Conservation (phyloP, 2,797 vertebrate genomes). For the Petrocephalus sullivani region DNA sequence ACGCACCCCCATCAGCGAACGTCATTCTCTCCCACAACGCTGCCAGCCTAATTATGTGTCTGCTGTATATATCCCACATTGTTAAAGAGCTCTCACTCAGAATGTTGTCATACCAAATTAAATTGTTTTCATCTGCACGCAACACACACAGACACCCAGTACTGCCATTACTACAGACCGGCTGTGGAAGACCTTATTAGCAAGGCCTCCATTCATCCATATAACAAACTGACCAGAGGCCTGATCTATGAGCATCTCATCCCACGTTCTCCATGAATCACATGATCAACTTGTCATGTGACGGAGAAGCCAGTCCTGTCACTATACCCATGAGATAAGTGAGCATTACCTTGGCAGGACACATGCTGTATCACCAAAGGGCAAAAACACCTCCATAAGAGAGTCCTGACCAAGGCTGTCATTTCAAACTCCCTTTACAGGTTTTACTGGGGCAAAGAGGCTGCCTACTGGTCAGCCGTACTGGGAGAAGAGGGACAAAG, state of each 20-base stretch:
- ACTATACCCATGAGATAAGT: not conserved
- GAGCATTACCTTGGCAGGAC: no score
- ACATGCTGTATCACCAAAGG: not conserved
- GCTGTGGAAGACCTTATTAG: not conserved
- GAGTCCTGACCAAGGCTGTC: not conserved
- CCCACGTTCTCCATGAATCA: not conserved
- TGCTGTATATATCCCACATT: constrained; percentile 23
- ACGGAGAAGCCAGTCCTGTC: not conserved
- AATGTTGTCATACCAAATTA: constrained; percentile 4
- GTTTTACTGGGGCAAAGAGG: not conserved
- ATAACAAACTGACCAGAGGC: not conserved
- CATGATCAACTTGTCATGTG: not conserved
- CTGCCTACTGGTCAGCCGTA: not conserved
- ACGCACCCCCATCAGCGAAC: not conserved
- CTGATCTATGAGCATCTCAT: not conserved
- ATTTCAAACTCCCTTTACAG: not conserved
- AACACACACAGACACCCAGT: not conserved
- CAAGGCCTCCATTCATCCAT: not conserved
- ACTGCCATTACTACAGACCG: not conserved
- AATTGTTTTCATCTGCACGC: not conserved
- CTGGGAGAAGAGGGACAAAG: not conserved
- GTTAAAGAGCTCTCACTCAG: constrained; percentile 30
- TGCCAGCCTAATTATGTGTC: not conserved
- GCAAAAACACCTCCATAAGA: not conserved
- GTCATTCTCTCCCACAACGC: not conserved